phyloP scores from a whole-genome alignment of 2,797 vertebrate genomes.

The Tarsius wallacei region DNA sequence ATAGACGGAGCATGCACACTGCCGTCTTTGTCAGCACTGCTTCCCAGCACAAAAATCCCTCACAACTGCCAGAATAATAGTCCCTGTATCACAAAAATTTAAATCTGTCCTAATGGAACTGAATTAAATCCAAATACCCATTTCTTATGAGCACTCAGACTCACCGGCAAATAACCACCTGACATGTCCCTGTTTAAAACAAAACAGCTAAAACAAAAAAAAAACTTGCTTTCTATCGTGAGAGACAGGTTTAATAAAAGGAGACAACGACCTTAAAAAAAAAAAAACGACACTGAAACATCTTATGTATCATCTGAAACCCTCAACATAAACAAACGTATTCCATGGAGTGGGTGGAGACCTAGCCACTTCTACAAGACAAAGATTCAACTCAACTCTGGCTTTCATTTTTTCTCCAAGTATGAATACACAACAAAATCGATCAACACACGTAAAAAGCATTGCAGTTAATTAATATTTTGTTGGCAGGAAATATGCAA shows the following conservation, averaged over 20 bases:
- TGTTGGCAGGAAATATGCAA: slow-evolving; percentile 35
- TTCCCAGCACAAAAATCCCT: slow-evolving; percentile 92
- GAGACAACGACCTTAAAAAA: slow-evolving; percentile 14
- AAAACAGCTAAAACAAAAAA: slow-evolving; percentile 42
- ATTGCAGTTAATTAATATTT: slow-evolving; percentile 12
- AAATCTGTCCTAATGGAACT: slow-evolving; percentile 88
- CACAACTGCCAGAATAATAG: slow-evolving; percentile 92
- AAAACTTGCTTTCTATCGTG: slow-evolving; percentile 8
- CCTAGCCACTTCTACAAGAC: slow-evolving; percentile 28
- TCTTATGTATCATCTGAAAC: slow-evolving; percentile 19
- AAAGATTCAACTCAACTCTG: slow-evolving; percentile 63
- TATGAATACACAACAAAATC: slow-evolving; percentile 18
- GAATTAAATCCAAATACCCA: slow-evolving; percentile 85
- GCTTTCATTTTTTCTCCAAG: slow-evolving; percentile 11
- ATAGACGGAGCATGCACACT: slow-evolving; percentile 94
- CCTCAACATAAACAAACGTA: slow-evolving; percentile 33
- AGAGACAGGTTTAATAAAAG: not conserved
- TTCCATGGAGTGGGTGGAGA: not conserved
- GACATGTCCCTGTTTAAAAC: slow-evolving; percentile 77
- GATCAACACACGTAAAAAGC: slow-evolving; percentile 43
- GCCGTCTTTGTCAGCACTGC: slow-evolving; percentile 93
- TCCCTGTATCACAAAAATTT: slow-evolving; percentile 93
- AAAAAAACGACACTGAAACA: not conserved
- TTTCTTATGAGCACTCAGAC: slow-evolving; percentile 87
- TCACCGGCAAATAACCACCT: slow-evolving; percentile 87